Conservation (phyloP, 1,140 invertebrate genomes). For the Mya arenaria region DNA sequence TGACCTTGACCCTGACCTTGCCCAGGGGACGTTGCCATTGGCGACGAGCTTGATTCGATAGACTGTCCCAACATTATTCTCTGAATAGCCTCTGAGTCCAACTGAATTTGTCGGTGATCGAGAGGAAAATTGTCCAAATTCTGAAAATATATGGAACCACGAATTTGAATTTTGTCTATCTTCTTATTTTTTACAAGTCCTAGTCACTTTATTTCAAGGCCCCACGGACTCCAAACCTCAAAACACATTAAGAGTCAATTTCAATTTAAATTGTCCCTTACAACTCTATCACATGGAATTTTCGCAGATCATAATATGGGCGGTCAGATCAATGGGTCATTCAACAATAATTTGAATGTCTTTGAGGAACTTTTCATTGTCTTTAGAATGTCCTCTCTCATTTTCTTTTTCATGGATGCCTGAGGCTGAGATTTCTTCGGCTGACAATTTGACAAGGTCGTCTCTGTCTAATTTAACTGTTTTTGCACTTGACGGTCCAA, state of each 20-base stretch:
- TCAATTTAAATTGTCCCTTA: neutral
- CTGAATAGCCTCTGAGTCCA: slow-evolving; percentile 43
- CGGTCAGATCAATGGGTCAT: neutral
- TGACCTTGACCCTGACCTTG: no score
- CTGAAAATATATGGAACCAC: slow-evolving; percentile 43
- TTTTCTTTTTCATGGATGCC: slow-evolving; percentile 26
- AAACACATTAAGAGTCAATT: neutral
- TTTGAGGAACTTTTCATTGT: neutral
- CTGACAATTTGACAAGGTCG: no score
- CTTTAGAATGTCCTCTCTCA: neutral
- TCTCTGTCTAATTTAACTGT: slow-evolving; percentile 37
- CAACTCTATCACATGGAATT: no score
- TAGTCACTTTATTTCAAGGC: no score
- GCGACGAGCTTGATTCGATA: neutral
- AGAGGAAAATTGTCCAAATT: slow-evolving; percentile 41
- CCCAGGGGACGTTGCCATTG: neutral
- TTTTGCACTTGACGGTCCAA: slow-evolving; percentile 38
- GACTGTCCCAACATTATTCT: slow-evolving; percentile 16
- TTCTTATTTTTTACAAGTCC: no score
- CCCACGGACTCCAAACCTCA: no score
- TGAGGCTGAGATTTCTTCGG: slow-evolving; percentile 13
- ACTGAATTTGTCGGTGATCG: slow-evolving; percentile 41
- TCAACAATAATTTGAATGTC: neutral
- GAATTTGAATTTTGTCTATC: neutral
- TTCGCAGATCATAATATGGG: no score